Conservation (phyloP, 2,113 vertebrate species). For the Boulengerochromis microlepis region DNA sequence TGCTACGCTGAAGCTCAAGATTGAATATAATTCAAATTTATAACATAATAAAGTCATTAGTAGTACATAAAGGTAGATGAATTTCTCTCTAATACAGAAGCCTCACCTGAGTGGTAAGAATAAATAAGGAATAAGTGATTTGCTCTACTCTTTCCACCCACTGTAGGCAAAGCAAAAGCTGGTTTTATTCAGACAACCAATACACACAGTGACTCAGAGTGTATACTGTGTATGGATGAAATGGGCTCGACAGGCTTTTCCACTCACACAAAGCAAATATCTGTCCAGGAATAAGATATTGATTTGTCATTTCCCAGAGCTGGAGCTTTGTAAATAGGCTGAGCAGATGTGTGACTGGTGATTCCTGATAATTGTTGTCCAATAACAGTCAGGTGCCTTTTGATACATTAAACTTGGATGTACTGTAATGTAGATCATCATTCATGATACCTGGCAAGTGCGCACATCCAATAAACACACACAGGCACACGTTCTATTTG, state of each 20-base stretch:
- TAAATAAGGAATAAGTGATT: conserved; percentile 34
- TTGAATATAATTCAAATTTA: neutral
- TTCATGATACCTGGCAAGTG: neutral
- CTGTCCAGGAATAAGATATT: conserved; percentile 56
- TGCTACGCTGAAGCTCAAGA: neutral
- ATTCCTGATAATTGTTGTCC: conserved; percentile 17
- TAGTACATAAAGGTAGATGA: conserved; percentile 3
- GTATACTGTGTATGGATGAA: conserved; percentile 44
- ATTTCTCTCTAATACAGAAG: neutral
- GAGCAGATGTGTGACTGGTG: conserved; percentile 17
- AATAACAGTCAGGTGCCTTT: neutral
- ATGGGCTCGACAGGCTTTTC: conserved; percentile 39
- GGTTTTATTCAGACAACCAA: conserved; percentile 53
- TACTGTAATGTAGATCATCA: neutral
- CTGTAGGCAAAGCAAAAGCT: conserved; percentile 26
- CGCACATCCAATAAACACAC: neutral
- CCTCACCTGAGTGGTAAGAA: conserved; percentile 12
- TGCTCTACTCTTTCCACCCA: conserved; percentile 7
- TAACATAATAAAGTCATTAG: conserved; percentile 15
- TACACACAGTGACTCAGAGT: conserved; percentile 45
- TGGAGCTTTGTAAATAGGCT: conserved; percentile 33
- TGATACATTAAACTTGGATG: neutral
- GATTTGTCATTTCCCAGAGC: conserved; percentile 58
- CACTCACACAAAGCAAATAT: conserved; percentile 57
- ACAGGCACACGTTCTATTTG: neutral